Evolutionary conservation across 2,797 vertebrate species (phyloP).

Genomic region (Helarctos malayanus): DNA sequence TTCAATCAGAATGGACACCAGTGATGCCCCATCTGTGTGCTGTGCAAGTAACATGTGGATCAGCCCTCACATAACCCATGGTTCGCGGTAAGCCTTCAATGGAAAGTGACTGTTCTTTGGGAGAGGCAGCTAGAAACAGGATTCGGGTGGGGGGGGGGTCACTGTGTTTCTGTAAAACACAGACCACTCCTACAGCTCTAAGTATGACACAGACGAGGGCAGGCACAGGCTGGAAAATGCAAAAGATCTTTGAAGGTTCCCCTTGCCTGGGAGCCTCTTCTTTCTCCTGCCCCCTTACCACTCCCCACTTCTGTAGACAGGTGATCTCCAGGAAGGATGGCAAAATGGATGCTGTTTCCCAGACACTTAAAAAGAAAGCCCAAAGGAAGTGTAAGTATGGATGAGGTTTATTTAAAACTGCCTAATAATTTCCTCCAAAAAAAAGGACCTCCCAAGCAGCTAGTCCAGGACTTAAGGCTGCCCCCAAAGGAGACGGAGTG

Average conservation of each 20-base stretch:
- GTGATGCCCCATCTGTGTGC: background rate
- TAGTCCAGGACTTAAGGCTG: background rate
- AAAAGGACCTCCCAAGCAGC: background rate
- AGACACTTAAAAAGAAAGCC: conserved; percentile 31
- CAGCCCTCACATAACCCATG: background rate
- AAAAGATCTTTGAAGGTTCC: background rate
- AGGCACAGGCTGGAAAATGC: conserved; percentile 12
- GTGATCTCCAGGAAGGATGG: background rate
- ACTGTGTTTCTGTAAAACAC: background rate
- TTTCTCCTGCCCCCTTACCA: background rate
- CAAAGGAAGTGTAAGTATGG: conserved; percentile 7
- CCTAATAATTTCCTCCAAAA: background rate
- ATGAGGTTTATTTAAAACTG: background rate
- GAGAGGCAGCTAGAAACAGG: background rate
- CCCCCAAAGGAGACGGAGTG: background rate
- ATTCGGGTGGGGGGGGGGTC: accelerated
- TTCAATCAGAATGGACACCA: background rate
- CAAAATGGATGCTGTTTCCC: conserved; percentile 34
- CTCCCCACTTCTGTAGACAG: background rate
- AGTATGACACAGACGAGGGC: background rate
- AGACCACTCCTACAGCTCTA: background rate
- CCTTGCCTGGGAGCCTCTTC: background rate
- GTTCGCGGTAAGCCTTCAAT: background rate
- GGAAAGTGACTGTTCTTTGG: background rate
- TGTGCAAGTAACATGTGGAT: background rate